Evolutionary conservation across 2,797 vertebrate genomes (phyloP).

Genomic region (Chelonia mydas): DNA sequence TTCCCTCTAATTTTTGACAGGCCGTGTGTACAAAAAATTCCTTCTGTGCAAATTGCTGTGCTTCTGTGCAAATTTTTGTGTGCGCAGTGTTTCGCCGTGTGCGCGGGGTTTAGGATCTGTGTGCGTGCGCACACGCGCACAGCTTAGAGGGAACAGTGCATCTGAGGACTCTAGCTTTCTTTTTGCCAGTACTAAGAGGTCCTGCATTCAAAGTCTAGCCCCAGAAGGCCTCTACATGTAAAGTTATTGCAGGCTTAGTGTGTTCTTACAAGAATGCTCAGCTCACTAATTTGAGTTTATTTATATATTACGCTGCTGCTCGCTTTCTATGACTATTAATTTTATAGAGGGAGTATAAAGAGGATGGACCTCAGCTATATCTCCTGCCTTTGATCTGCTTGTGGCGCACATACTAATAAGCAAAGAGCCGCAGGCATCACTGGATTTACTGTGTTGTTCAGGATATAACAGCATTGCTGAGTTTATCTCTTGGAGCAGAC

Average conservation of each 20-base stretch:
- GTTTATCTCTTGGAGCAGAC: constrained; percentile 33
- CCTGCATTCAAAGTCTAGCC: rapidly evolving
- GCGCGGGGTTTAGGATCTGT: too few species aligned
- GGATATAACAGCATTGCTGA: not conserved
- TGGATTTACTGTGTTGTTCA: constrained; percentile 30
- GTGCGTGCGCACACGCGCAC: too few species aligned
- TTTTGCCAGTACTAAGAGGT: rapidly evolving
- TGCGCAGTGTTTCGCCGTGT: too few species aligned
- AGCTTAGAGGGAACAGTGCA: not conserved
- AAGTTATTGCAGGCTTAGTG: constrained; percentile 4
- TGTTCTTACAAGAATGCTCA: constrained; percentile 22
- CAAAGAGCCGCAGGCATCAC: not conserved
- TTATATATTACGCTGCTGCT: not conserved
- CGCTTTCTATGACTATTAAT: constrained; percentile 56
- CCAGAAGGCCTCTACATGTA: not conserved
- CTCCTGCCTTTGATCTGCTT: constrained; percentile 65
- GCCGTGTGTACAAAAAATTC: too few species aligned
- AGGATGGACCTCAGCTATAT: constrained; percentile 18
- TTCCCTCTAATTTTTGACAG: too few species aligned
- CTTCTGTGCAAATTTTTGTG: too few species aligned
- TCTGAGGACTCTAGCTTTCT: not conserved
- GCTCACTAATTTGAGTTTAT: not conserved
- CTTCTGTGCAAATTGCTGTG: too few species aligned
- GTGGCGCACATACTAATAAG: constrained; percentile 5
- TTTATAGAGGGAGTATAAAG: constrained; percentile 52